These are phyloP conservation scores for Sinella curviseta DNA, from an alignment of 1,140 invertebrate genomes.

Conservation along the genomic window DNA sequence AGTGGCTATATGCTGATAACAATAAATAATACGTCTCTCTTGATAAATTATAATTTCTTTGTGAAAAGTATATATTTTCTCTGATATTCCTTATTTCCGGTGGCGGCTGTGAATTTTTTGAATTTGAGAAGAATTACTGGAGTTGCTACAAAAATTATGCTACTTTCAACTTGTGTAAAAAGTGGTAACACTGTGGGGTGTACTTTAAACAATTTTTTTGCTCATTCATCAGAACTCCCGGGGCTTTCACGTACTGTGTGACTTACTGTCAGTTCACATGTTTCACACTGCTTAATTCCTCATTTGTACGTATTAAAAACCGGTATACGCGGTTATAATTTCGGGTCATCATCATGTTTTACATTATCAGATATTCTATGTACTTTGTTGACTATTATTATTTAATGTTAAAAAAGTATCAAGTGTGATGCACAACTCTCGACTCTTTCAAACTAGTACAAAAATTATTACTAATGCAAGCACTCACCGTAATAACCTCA, in stretches of 20 bases:
- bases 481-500: not conserved
- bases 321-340: too few relatives aligned
- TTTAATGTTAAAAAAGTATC: too few relatives aligned
- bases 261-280: not conserved
- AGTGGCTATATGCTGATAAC: too few relatives aligned
- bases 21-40: not conserved
- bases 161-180: not conserved
- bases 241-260: not conserved
- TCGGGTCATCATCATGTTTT: too few relatives aligned
- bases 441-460: too few relatives aligned
- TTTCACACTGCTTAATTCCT: conserved; percentile 1
- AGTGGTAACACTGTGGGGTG: not conserved
- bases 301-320: too few relatives aligned
- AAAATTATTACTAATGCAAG: not conserved
- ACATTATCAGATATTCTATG: not conserved
- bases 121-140: not conserved
- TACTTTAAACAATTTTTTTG: conserved; percentile 9
- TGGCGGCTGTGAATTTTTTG: not conserved
- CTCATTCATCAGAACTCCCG: conserved; percentile 10
- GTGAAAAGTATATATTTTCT: not conserved
- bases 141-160: not conserved
- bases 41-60: not conserved
- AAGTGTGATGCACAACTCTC: too few relatives aligned
- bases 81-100: conserved; percentile 10
- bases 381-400: not conserved